These are phyloP conservation scores for Forbesichthys agassizii DNA, from an alignment of 2,113 vertebrate genomes.

Conservation along the genomic window DNA sequence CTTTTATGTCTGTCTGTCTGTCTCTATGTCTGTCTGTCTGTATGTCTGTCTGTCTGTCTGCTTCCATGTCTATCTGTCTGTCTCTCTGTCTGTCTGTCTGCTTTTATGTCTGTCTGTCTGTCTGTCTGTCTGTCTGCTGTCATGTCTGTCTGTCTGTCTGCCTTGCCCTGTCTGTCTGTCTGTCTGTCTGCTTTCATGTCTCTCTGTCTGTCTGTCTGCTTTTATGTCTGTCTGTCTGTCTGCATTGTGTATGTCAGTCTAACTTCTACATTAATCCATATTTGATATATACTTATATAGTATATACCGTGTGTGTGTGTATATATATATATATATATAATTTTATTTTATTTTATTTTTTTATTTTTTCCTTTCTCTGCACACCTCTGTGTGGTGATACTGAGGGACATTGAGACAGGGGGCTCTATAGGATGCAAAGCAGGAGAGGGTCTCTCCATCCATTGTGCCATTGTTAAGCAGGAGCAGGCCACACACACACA, in stretches of 20 bases:
- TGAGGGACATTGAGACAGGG: constrained; percentile 64
- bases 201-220: too few relatives aligned
- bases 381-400: not conserved
- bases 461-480: constrained; percentile 73
- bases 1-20: constrained; percentile 15
- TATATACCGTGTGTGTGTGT: too few relatives aligned
- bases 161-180: too few relatives aligned
- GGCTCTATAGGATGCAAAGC: constrained; percentile 44
- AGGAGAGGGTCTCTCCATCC: constrained; percentile 76
- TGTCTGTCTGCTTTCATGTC: too few relatives aligned
- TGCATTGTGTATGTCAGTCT: too few relatives aligned
- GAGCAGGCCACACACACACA: constrained; percentile 82
- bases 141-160: too few relatives aligned
- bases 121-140: too few relatives aligned
- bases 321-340: too few relatives aligned
- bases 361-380: constrained; percentile 17
- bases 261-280: not conserved
- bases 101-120: too few relatives aligned
- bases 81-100: too few relatives aligned
- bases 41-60: not conserved
- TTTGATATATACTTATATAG: not conserved
- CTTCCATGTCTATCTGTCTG: too few relatives aligned
- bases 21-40: constrained; percentile 17
- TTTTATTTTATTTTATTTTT: not conserved
- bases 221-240: too few relatives aligned